A percentile compares a stretch with the other conserved stretches of the same genome.
Conservation (phyloP, 1,140 invertebrate species). For the Acromyrmex echinatior region DNA sequence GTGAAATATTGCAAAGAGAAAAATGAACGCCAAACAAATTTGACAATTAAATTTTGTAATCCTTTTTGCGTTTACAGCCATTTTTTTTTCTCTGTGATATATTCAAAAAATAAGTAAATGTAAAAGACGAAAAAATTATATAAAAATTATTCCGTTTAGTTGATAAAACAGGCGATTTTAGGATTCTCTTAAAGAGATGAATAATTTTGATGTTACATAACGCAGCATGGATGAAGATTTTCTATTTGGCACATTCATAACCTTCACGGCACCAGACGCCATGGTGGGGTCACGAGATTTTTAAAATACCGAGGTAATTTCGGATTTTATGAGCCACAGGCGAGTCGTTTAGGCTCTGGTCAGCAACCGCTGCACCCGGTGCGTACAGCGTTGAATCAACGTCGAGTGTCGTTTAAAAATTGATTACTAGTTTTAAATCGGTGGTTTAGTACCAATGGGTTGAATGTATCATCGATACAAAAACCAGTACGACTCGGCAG, state of each 20-base stretch:
- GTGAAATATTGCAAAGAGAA: no score
- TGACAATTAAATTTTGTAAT: no score
- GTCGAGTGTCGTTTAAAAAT: constrained; percentile 60
- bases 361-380: neutral
- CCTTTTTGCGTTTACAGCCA: no score
- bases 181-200: neutral
- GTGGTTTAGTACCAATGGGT: constrained; percentile 21
- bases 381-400: constrained; percentile 36
- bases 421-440: constrained; percentile 58
- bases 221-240: neutral
- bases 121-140: no score
- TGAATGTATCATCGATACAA: constrained; percentile 48
- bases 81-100: no score
- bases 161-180: no score
- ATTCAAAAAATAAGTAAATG: no score
- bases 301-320: constrained; percentile 48
- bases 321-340: constrained; percentile 55
- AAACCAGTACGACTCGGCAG: constrained; percentile 14
- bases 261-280: constrained; percentile 22
- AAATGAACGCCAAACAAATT: no score
- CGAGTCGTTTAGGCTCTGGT: constrained; percentile 39
- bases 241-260: neutral
- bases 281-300: constrained; percentile 26
- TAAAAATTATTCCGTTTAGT: no score
- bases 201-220: constrained; percentile 4